phyloP scores from a whole-genome alignment of 1,140 invertebrate species.

The Aplysia californica region DNA sequence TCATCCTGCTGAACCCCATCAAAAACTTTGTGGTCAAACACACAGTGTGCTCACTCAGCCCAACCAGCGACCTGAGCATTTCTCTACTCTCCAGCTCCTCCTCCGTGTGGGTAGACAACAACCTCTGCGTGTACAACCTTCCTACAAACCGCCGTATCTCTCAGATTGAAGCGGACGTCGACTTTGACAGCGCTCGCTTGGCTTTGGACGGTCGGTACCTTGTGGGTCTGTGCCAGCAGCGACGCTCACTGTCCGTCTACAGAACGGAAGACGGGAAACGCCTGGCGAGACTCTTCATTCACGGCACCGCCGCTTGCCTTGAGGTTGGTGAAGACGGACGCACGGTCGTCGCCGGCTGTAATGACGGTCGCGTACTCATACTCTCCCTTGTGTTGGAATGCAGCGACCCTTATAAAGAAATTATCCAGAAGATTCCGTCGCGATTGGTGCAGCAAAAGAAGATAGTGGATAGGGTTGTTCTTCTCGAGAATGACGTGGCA shows the following conservation, averaged over 20 bases:
- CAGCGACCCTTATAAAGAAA: conserved; percentile 51
- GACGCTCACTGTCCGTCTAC: conserved; percentile 40
- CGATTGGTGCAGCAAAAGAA: conserved; percentile 25
- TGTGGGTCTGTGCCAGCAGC: conserved; percentile 40
- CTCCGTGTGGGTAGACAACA: conserved; percentile 39
- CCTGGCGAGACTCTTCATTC: conserved; percentile 44
- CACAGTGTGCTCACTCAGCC: conserved; percentile 36
- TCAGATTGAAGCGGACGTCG: conserved; percentile 35
- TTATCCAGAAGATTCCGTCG: conserved; percentile 50
- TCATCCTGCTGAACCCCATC: conserved; percentile 48
- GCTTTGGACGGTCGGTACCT: conserved; percentile 52
- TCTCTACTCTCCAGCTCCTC: conserved; percentile 36
- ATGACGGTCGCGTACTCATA: conserved; percentile 57
- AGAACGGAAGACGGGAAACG: conserved; percentile 43
- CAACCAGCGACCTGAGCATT: conserved; percentile 29
- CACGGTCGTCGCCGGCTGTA: conserved; percentile 56
- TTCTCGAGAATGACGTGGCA: conserved; percentile 21
- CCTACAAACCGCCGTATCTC: not conserved
- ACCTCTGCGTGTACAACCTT: conserved; percentile 28
- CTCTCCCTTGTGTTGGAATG: conserved; percentile 51
- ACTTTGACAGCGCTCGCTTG: conserved; percentile 21
- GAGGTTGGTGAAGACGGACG: conserved; percentile 57
- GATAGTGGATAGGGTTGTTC: not conserved
- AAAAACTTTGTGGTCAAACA: conserved; percentile 43
- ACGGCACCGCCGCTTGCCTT: conserved; percentile 51